Conservation (phyloP, 2,888 invertebrate genomes). For the Hartigia nigra region DNA sequence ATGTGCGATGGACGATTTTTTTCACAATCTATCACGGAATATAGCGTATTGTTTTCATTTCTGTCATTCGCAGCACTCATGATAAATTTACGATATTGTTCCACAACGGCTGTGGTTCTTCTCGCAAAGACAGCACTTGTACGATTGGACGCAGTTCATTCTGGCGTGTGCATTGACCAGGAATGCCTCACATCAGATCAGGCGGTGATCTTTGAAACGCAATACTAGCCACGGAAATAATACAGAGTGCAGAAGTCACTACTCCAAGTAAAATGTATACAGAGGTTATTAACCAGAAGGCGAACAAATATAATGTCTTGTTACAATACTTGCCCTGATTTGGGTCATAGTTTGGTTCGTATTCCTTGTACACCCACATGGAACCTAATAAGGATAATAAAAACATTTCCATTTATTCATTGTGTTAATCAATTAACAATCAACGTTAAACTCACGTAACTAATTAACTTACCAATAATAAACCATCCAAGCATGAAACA, state of each 20-base stretch:
- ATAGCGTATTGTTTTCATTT: not conserved
- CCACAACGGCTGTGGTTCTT: not conserved
- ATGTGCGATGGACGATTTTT: not conserved
- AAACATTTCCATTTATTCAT: not conserved
- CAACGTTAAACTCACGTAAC: not conserved
- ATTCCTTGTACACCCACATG: constrained; percentile 77
- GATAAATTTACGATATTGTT: not conserved
- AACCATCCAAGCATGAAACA: constrained; percentile 78
- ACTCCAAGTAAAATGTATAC: constrained; percentile 72
- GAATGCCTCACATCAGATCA: constrained; percentile 42
- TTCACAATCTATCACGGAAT: not conserved
- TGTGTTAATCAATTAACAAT: not conserved
- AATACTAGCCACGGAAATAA: constrained; percentile 69
- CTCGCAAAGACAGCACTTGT: not conserved
- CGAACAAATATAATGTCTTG: constrained; percentile 74
- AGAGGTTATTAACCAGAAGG: constrained; percentile 77
- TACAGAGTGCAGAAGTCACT: constrained; percentile 69
- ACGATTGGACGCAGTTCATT: not conserved
- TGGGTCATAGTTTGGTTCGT: constrained; percentile 71
- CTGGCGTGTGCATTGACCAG: constrained; percentile 1
- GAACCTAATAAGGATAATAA: constrained; percentile 68
- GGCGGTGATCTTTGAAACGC: constrained; percentile 58
- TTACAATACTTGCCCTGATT: constrained; percentile 71
- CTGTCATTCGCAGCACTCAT: not conserved
- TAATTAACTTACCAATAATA: constrained; percentile 71